Base-by-base conservation (phyloP, 1,140 invertebrate genomes). In the Adelges cooleyi region DNA sequence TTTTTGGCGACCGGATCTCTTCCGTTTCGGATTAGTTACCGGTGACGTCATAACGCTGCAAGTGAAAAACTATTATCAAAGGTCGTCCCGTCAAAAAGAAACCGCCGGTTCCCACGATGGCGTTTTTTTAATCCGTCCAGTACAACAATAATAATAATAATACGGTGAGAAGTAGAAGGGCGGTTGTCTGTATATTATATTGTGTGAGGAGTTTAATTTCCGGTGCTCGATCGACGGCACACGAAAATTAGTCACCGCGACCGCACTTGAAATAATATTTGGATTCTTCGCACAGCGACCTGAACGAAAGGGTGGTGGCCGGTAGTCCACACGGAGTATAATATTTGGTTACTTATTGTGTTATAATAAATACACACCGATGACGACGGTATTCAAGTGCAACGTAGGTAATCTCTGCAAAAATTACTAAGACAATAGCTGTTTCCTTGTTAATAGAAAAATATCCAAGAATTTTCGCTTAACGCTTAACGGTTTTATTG, bases 201-300 rank as follows among this genome's bases (percentile, higher is more conserved):
- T n/a, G n/a, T 33, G 22, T 1, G 11, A 59, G 54, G 40, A 9
- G 54, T 27, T 59, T 44, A 59, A 59, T 59, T 59, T 59, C 54
- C 54, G 54, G 54, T 29, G 23, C 18, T 44, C 11, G 54, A 27
- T 44, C 38, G 23, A 18, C 2, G 18, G n/a, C 38, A 27, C 8
- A 44, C 23, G 22, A 42, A 56, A 42, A 56, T 56, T 25, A 56
- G 53, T 56, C 53, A 42, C 53, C n/a, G 36, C 38, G 42, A 36
- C 53, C 29, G 29, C 29, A 33, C 29, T 6, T 33, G 11, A 5
- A 33, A 33, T 11, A 33, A 33, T 11, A 33, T 33, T 33, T 33
- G 29, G 29, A 33, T 33, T 33, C 5, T n/a, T n/a, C 11, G 29
- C 29, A 33, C 11, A 33, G 11, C 29, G 11, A n/a, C n/a, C n/a